Percentiles rank a stretch among this genome's conserved stretches.
Conservation (phyloP, 1,140 invertebrate species). For the Magallana gigas region DNA sequence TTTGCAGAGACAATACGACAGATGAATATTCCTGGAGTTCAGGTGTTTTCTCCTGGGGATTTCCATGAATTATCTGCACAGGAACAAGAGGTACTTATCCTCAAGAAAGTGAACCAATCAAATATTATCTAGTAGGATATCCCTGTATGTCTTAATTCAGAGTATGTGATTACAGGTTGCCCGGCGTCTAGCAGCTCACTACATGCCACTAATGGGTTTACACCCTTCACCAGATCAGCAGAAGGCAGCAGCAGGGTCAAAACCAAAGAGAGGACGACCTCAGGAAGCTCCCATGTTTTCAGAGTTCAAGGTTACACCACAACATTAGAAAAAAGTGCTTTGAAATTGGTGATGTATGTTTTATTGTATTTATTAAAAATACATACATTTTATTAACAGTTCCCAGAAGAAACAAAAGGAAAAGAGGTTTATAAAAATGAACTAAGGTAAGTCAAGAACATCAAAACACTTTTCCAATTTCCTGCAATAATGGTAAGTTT, state of each 20-base stretch:
- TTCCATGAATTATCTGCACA: constrained; percentile 68
- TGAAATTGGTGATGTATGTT: too few species aligned
- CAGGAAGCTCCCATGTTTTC: constrained; percentile 56
- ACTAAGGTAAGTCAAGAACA: constrained; percentile 63
- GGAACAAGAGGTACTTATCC: constrained; percentile 68
- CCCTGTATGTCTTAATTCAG: background rate
- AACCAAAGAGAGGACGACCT: constrained; percentile 36
- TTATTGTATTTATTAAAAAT: background rate
- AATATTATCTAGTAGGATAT: background rate
- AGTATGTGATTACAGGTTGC: constrained; percentile 59
- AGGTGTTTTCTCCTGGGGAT: constrained; percentile 72
- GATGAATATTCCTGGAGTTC: constrained; percentile 71
- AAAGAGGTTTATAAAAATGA: constrained; percentile 74
- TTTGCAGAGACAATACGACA: constrained; percentile 50
- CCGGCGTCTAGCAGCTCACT: constrained; percentile 55
- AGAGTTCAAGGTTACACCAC: constrained; percentile 65
- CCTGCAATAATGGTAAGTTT: too few species aligned
- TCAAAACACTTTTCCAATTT: too few species aligned
- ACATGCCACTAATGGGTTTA: constrained; percentile 42
- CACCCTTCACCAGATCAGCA: constrained; percentile 43
- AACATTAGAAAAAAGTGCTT: too few species aligned
- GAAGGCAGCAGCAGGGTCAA: background rate
- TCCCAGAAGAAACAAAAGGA: constrained; percentile 77
- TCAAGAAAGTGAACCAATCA: background rate
- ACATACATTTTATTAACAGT: constrained; percentile 67